Evolutionary conservation across 2,113 vertebrate genomes (phyloP).

Genomic region (Furnarius figulus): DNA sequence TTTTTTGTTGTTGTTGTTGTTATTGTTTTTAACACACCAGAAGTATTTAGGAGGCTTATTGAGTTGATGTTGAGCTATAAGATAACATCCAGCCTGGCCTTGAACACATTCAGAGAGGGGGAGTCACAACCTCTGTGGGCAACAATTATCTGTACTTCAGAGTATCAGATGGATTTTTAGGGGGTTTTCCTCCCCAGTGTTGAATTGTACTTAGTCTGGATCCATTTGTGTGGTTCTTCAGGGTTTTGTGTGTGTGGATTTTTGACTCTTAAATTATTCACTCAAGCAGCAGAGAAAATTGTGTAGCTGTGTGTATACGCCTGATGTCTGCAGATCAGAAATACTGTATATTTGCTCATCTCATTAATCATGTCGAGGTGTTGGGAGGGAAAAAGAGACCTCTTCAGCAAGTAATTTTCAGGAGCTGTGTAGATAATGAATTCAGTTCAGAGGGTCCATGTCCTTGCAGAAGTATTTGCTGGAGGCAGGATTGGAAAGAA

Average conservation of each 20-base stretch:
- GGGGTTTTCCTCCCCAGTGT: accelerated
- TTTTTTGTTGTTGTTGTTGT: no score
- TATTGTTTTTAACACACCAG: background rate
- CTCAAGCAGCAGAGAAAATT: background rate
- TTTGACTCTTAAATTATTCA: background rate
- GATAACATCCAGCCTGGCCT: background rate
- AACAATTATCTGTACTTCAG: background rate
- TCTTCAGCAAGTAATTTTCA: background rate
- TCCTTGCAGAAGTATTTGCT: background rate
- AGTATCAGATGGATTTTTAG: background rate
- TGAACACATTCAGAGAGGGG: background rate
- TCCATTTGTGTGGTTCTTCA: background rate
- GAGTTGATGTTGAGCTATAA: background rate
- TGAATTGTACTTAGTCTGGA: background rate
- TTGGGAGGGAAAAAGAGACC: background rate
- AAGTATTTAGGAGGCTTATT: background rate
- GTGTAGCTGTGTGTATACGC: background rate
- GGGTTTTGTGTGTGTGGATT: background rate
- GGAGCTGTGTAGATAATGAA: background rate
- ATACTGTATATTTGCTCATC: background rate
- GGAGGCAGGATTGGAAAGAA: background rate
- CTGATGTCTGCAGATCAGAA: background rate
- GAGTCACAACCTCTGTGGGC: background rate
- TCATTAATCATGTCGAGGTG: background rate
- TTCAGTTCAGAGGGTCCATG: background rate